phyloP scores from a whole-genome alignment of 2,797 vertebrate species.

The Garrulus glandarius region DNA sequence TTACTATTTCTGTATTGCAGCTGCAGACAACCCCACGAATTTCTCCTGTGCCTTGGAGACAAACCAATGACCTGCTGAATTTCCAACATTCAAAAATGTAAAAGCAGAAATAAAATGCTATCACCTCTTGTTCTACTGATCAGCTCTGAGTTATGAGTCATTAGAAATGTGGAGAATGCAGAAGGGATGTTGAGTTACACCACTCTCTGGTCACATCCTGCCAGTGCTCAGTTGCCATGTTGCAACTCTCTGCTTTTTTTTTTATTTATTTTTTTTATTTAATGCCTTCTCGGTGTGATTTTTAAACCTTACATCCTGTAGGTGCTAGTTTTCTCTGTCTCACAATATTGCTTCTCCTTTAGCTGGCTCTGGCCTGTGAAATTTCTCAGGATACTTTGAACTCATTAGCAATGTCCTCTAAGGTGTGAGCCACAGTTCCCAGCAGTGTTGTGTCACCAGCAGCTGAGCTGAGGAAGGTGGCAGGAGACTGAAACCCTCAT shows the following conservation, averaged over 20 bases:
- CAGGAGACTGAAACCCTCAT: rapidly evolving
- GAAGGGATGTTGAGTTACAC: neutral
- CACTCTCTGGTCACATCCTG: neutral
- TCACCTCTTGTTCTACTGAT: neutral
- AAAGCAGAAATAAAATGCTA: neutral
- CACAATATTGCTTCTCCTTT: neutral
- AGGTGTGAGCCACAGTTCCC: neutral
- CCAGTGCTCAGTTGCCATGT: neutral
- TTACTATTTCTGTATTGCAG: neutral
- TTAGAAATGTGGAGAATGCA: neutral
- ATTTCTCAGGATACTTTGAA: neutral
- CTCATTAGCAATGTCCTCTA: neutral
- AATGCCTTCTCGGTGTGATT: neutral
- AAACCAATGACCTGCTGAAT: neutral
- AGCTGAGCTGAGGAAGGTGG: neutral
- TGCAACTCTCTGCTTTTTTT: rapidly evolving
- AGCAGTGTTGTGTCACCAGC: neutral
- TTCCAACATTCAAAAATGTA: neutral
- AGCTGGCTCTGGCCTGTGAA: neutral
- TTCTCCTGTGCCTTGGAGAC: neutral
- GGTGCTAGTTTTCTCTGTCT: neutral
- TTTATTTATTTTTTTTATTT: neutral
- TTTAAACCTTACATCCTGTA: neutral
- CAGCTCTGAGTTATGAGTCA: neutral
- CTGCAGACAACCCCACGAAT: neutral